Percentiles rank a stretch among this genome's conserved stretches.
These are phyloP conservation scores for Xiphias gladius DNA, from an alignment of 2,113 vertebrate genomes.

Conservation along the genomic window DNA sequence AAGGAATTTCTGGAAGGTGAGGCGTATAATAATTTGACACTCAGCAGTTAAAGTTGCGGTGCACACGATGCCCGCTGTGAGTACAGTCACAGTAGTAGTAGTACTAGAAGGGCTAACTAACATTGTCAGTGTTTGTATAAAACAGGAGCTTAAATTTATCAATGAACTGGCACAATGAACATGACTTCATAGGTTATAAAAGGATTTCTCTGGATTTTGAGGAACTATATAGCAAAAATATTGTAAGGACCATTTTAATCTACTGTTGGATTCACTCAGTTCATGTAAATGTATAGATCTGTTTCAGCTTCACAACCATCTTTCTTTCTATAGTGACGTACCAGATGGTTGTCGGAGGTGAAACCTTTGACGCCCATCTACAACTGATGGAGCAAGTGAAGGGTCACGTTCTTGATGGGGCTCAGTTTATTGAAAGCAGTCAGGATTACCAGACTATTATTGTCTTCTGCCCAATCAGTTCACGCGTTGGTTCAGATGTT, in stretches of 20 bases:
- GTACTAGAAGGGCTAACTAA: not conserved
- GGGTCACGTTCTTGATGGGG: rapidly evolving
- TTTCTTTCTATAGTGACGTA: conserved; percentile 23
- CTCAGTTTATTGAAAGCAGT: rapidly evolving
- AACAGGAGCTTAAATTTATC: not conserved
- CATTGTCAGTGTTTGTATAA: not conserved
- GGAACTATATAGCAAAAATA: no score
- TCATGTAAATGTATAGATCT: not conserved
- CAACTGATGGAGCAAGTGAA: conserved; percentile 31
- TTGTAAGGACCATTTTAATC: no score
- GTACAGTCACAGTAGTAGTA: not conserved
- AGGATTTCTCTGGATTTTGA: no score
- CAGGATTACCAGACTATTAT: not conserved
- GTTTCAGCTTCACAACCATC: not conserved
- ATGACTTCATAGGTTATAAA: no score
- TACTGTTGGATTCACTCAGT: no score
- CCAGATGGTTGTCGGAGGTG: conserved; percentile 7
- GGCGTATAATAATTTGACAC: not conserved
- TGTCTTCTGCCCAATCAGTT: conserved; percentile 65
- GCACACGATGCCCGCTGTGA: not conserved
- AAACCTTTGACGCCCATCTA: not conserved
- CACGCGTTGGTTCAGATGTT: conserved; percentile 38
- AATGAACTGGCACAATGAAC: not conserved
- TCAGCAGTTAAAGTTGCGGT: not conserved
- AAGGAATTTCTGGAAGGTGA: not conserved